phyloP scores from a whole-genome alignment of 1,140 invertebrate genomes.

The Ceratosolen solmsi region DNA sequence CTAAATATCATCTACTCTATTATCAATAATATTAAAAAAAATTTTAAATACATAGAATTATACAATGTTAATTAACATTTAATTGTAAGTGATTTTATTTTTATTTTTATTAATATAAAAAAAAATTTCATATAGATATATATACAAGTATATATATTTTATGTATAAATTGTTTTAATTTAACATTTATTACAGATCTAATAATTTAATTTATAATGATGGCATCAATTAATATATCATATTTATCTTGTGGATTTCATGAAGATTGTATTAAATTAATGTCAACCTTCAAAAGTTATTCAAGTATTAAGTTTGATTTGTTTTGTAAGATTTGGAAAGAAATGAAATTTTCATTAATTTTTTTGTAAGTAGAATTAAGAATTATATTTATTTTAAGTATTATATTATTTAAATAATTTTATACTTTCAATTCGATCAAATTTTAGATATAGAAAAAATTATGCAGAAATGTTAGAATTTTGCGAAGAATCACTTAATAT shows the following conservation, averaged over 20 bases:
- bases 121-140: too few relatives aligned
- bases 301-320: conserved; percentile 62
- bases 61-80: too few relatives aligned
- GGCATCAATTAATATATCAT: neutral
- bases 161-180: too few relatives aligned
- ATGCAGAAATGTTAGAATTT: conserved; percentile 64
- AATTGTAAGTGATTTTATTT: too few relatives aligned
- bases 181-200: too few relatives aligned
- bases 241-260: conserved; percentile 60
- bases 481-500: conserved; percentile 67
- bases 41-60: too few relatives aligned
- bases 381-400: neutral
- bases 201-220: neutral
- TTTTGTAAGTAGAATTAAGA: conserved; percentile 59
- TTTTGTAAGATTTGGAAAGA: conserved; percentile 66
- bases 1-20: too few relatives aligned
- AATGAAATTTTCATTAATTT: conserved; percentile 68
- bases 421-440: neutral
- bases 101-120: too few relatives aligned
- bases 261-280: conserved; percentile 65
- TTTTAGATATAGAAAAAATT: conserved; percentile 59
- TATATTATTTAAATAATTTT: conserved; percentile 16
- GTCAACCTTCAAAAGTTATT: conserved; percentile 56
- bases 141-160: too few relatives aligned
- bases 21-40: too few relatives aligned